Evolutionary conservation across 1,140 invertebrate genomes (phyloP).

Genomic region (Drosophila nannoptera): DNA sequence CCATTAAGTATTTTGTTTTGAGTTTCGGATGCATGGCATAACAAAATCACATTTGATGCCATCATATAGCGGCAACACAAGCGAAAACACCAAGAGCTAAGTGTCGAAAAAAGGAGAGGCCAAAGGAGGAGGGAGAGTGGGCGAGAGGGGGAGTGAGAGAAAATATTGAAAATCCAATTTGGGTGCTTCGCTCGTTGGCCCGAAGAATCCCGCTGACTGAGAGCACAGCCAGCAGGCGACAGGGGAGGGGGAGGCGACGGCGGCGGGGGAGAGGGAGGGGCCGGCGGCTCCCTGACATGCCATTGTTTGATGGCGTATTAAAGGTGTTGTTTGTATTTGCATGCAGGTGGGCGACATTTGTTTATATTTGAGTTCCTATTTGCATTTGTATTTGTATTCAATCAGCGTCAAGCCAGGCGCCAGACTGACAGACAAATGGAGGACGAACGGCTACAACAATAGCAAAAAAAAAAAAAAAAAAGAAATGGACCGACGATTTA

Average conservation of each 20-base stretch:
- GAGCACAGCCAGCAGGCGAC: not conserved
- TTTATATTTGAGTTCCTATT: conserved; percentile 62
- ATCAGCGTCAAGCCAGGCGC: conserved; percentile 65
- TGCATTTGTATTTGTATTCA: conserved; percentile 73
- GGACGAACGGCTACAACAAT: conserved; percentile 11
- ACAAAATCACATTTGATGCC: conserved; percentile 58
- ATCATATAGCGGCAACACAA: conserved; percentile 1
- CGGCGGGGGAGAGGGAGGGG: not conserved
- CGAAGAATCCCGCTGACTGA: conserved; percentile 5
- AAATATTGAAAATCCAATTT: conserved; percentile 74
- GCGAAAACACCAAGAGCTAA: conserved; percentile 40
- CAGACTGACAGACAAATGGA: conserved; percentile 11
- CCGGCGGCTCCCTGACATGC: conserved; percentile 61
- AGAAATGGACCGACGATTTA: conserved; percentile 30
- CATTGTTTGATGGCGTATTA: conserved; percentile 71
- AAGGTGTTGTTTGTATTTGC: conserved; percentile 64
- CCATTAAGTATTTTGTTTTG: conserved; percentile 41
- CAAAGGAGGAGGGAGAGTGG: no score
- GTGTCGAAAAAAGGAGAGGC: conserved; percentile 40
- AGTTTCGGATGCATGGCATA: conserved; percentile 36
- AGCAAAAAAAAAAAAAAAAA: conserved; percentile 9
- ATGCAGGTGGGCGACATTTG: conserved; percentile 71
- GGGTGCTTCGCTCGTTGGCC: conserved; percentile 3
- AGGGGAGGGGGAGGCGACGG: no score
- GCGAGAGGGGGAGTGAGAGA: not conserved